Evolutionary conservation across 2,113 vertebrate genomes (phyloP).

Genomic region (Gallinago media): DNA sequence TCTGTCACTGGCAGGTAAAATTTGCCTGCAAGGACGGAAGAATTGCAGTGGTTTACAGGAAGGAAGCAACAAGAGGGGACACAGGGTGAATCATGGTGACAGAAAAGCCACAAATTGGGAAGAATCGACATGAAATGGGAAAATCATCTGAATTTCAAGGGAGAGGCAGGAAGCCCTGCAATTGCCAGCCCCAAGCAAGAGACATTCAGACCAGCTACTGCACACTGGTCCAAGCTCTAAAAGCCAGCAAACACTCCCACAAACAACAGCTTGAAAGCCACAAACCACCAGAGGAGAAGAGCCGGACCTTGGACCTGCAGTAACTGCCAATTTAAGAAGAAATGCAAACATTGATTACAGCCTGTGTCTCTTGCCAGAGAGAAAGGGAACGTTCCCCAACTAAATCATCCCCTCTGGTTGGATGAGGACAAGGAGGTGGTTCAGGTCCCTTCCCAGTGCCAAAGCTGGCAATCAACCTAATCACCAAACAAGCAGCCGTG

Average conservation of each 20-base stretch:
- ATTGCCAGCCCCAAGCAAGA: neutral
- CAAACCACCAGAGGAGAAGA: neutral
- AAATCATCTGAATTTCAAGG: neutral
- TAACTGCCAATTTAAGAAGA: neutral
- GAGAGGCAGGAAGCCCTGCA: neutral
- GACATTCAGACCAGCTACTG: neutral
- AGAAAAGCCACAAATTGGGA: neutral
- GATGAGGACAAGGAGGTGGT: neutral
- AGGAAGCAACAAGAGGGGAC: neutral
- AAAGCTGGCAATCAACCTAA: neutral
- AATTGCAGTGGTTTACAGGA: neutral
- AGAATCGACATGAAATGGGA: neutral
- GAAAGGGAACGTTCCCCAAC: neutral
- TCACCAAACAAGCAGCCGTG: neutral
- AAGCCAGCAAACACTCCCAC: neutral
- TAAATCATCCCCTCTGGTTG: neutral
- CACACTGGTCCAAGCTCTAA: neutral
- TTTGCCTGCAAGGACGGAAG: neutral
- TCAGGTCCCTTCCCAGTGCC: neutral
- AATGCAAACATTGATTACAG: neutral
- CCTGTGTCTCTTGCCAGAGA: neutral
- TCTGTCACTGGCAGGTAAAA: neutral
- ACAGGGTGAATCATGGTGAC: neutral
- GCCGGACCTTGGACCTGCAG: neutral
- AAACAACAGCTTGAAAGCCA: neutral